These are phyloP conservation scores for Gorsachius magnificus DNA, from an alignment of 2,797 vertebrate genomes.

Conservation along the genomic window DNA sequence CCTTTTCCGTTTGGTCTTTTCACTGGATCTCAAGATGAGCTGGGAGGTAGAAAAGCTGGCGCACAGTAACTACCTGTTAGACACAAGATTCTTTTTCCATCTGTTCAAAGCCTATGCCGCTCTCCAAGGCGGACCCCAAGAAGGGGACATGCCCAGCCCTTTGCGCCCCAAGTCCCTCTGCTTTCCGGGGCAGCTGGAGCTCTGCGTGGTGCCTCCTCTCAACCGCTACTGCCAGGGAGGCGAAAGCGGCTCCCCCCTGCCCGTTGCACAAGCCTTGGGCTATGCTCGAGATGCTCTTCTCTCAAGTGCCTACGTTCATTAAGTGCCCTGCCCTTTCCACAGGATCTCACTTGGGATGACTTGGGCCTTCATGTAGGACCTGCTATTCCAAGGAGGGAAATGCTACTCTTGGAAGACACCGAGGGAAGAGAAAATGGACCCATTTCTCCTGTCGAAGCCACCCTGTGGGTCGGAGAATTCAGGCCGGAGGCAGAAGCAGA, in stretches of 20 bases:
- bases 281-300: neutral
- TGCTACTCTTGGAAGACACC: neutral
- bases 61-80: neutral
- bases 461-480: rapidly evolving
- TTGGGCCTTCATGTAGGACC: neutral
- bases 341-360: neutral
- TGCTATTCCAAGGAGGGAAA: neutral
- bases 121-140: neutral
- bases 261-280: neutral
- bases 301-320: too few species aligned
- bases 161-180: neutral
- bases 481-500: neutral
- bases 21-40: neutral
- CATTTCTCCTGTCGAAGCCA: neutral
- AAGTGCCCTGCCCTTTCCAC: neutral
- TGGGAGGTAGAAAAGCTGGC: neutral
- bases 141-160: neutral
- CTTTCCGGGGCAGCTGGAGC: neutral
- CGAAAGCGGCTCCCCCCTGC: neutral
- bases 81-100: neutral
- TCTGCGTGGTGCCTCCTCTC: neutral
- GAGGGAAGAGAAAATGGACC: neutral
- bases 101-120: neutral
- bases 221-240: neutral
- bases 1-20: neutral